Evolutionary conservation across 1,140 invertebrate genomes (phyloP).

Genomic region (Ips nitidus): DNA sequence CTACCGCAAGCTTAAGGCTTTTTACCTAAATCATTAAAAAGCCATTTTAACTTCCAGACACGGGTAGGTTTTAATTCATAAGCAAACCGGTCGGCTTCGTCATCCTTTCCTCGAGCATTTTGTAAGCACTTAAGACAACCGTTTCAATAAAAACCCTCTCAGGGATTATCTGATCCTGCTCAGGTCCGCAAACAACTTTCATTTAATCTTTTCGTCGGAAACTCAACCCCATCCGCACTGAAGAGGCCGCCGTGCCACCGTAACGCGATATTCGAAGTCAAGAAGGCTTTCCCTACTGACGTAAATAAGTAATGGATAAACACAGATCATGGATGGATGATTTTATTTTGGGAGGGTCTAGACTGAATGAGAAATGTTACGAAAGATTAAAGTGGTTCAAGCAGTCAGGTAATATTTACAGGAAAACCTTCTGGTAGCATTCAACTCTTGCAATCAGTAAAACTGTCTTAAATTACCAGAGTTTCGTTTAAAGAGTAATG

Average conservation of each 20-base stretch:
- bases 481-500: too few species aligned
- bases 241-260: background rate
- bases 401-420: too few species aligned
- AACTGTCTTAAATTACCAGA: too few species aligned
- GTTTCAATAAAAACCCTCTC: slow-evolving; percentile 18
- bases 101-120: background rate
- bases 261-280: slow-evolving; percentile 9
- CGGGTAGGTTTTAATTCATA: background rate
- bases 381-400: too few species aligned
- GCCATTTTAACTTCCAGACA: too few species aligned
- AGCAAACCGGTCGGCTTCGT: background rate
- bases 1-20: too few species aligned
- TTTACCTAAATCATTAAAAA: too few species aligned
- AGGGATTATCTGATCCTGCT: slow-evolving; percentile 15
- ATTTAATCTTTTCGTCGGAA: slow-evolving; percentile 27
- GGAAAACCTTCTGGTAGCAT: too few species aligned
- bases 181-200: slow-evolving; percentile 21
- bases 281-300: background rate
- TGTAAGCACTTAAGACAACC: slow-evolving; percentile 22
- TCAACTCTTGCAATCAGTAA: too few species aligned
- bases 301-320: slow-evolving; percentile 19
- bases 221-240: slow-evolving; percentile 8
- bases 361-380: too few species aligned
- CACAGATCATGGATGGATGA: background rate
- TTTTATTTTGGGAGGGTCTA: background rate